Evolutionary conservation across 2,113 vertebrate species (phyloP).

Genomic region (Brachyhypopomus gauderio): DNA sequence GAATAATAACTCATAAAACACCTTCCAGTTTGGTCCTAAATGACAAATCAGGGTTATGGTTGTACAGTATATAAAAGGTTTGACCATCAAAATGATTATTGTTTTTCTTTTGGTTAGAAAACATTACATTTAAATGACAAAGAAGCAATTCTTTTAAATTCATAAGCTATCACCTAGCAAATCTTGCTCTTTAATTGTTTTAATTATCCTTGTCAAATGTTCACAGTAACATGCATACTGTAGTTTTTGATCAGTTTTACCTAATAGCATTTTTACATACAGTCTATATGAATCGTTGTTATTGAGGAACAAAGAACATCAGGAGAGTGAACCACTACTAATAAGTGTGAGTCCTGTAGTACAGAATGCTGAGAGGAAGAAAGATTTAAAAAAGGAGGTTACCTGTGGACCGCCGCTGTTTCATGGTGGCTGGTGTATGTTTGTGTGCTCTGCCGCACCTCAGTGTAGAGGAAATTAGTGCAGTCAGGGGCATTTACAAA

Average conservation of each 20-base stretch:
- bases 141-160: no score
- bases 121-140: no score
- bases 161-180: not conserved
- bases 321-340: no score
- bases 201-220: no score
- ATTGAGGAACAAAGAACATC: no score
- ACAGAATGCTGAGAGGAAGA: not conserved
- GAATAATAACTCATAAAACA: not conserved
- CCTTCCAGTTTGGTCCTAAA: not conserved
- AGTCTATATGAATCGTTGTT: no score
- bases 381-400: not conserved
- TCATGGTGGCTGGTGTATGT: slow-evolving; percentile 22
- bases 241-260: no score
- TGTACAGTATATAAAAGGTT: not conserved
- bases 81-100: not conserved
- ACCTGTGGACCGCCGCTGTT: slow-evolving; percentile 3
- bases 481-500: not conserved
- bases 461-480: not conserved
- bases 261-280: no score
- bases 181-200: not conserved
- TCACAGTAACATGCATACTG: no score
- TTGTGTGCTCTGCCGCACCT: not conserved
- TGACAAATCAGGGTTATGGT: not conserved
- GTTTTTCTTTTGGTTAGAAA: not conserved
- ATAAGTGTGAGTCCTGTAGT: no score